Evolutionary conservation across 2,113 vertebrate genomes (phyloP), one percentile per base, ranked within the genome.

Genomic region (Nyctibius bracteatus): DNA sequence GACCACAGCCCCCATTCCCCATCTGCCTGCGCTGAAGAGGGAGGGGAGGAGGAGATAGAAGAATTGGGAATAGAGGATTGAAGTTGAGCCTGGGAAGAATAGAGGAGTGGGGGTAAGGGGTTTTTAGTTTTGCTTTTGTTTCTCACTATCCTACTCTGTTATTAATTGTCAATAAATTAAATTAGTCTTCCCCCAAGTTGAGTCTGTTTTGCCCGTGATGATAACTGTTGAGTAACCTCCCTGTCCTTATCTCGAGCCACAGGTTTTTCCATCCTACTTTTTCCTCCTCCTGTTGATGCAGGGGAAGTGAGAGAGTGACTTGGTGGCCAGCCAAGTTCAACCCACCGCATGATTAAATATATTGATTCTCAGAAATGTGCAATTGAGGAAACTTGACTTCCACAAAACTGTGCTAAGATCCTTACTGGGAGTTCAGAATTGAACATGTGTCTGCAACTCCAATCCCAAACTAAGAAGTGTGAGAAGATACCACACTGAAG

Each of bases 1-100:
- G 51, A 28, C 10, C 33, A 43, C 20, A 43, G 7, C 9, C 6
- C 7, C 21, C 8, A 31, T 5, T 62, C 8, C 28, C 6, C 8
- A 47, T 58, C 20, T 17, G 14, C 11, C 22, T 1, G 0, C 14
- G 5, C 14, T 5, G 27, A 43, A 27, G 0, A 25, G 23, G 22
- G 41, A 75, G 37, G 11, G 22, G 8, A 71, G n/a, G 16, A n/a
- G 6, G 30, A 66, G 24, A 14, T 11, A 62, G 37, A 52, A 47
- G 22, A 86, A 7, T 49, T 62, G 57, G 52, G 23, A 47, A 47
- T 61, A 62, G 58, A 44, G 43, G 25, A 43, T 6, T 55, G 35
- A 66, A 91, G 35, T 7, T 68, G 41, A 74, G 41, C 59, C 65
- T 57, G 8, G 17, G 37, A 79, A 75, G n/a, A 80, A 68, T 10